phyloP scores from a whole-genome alignment of 2,888 invertebrate species.

The Synanthedon vespiformis region DNA sequence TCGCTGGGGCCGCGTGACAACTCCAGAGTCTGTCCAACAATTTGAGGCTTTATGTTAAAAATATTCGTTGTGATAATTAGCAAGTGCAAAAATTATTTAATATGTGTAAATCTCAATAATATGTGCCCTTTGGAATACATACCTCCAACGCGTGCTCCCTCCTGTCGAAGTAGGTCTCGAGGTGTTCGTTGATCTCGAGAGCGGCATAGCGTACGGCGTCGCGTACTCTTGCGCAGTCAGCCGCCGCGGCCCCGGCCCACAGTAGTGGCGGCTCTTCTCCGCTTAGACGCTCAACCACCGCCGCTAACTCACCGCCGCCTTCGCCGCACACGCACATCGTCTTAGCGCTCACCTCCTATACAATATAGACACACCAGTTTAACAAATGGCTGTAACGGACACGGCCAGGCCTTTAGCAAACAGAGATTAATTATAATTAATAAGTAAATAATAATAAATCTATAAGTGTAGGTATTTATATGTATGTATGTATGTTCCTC shows the following conservation, averaged over 20 bases:
- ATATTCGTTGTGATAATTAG: too few relatives aligned
- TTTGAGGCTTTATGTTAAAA: too few relatives aligned
- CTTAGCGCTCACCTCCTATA: conserved; percentile 83
- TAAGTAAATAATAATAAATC: too few relatives aligned
- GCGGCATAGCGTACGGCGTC: conserved; percentile 90
- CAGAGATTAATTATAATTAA: too few relatives aligned
- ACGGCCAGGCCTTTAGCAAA: too few relatives aligned
- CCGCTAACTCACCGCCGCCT: conserved; percentile 35
- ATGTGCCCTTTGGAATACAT: conserved; percentile 8
- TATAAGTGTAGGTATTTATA: too few relatives aligned
- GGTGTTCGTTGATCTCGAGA: conserved; percentile 93
- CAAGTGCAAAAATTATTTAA: too few relatives aligned
- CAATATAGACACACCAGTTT: not conserved
- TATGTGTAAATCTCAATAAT: too few relatives aligned
- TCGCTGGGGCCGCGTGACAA: conserved; percentile 86
- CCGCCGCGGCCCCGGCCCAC: conserved; percentile 82
- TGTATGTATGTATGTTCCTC: too few relatives aligned
- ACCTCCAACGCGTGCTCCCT: conserved; percentile 90
- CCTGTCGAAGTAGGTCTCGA: conserved; percentile 94
- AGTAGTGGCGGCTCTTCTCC: conserved; percentile 87
- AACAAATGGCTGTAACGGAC: too few relatives aligned
- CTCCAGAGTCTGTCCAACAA: conserved; percentile 76
- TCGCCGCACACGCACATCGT: conserved; percentile 63
- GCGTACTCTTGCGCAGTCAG: conserved; percentile 77
- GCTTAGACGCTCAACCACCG: conserved; percentile 73